phyloP scores from a whole-genome alignment of 2,113 vertebrate species.

The Protobothrops mucrosquamatus region DNA sequence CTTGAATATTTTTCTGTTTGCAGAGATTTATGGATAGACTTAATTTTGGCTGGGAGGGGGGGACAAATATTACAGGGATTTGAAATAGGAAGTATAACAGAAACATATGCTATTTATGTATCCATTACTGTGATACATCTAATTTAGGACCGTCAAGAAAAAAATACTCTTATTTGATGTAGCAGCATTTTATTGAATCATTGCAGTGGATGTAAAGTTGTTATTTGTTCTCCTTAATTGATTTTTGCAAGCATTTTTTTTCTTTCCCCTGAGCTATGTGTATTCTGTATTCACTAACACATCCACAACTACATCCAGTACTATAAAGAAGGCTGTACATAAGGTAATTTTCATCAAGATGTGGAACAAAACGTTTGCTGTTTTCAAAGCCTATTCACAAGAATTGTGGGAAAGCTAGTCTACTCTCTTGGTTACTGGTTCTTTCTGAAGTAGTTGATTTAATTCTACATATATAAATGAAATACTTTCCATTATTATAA shows the following conservation, averaged over 20 bases:
- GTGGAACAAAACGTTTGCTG: conserved; percentile 40
- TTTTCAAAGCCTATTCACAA: conserved; percentile 46
- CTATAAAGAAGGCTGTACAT: conserved; percentile 57
- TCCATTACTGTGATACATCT: conserved; percentile 80
- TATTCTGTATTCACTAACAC: conserved; percentile 59
- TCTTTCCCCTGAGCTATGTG: conserved; percentile 31
- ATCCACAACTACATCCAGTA: conserved; percentile 58
- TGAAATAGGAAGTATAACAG: conserved; percentile 79
- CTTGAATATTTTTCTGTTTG: conserved; percentile 47
- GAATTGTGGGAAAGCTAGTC: conserved; percentile 35
- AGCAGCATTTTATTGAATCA: conserved; percentile 77
- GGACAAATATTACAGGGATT: conserved; percentile 66
- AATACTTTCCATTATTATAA: conserved; percentile 62
- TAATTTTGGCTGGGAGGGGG: conserved; percentile 65
- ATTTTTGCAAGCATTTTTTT: conserved; percentile 47
- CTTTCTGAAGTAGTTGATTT: conserved; percentile 58
- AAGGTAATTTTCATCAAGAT: conserved; percentile 54
- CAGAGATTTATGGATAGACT: conserved; percentile 71
- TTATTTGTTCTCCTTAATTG: conserved; percentile 69
- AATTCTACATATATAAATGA: conserved; percentile 64
- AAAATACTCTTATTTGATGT: conserved; percentile 78
- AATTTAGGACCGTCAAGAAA: conserved; percentile 78
- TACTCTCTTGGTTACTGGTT: conserved; percentile 45
- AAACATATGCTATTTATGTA: conserved; percentile 81
- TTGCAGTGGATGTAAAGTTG: conserved; percentile 72